phyloP scores from a whole-genome alignment of 2,888 invertebrate species.

The Yponomeuta sedellus region DNA sequence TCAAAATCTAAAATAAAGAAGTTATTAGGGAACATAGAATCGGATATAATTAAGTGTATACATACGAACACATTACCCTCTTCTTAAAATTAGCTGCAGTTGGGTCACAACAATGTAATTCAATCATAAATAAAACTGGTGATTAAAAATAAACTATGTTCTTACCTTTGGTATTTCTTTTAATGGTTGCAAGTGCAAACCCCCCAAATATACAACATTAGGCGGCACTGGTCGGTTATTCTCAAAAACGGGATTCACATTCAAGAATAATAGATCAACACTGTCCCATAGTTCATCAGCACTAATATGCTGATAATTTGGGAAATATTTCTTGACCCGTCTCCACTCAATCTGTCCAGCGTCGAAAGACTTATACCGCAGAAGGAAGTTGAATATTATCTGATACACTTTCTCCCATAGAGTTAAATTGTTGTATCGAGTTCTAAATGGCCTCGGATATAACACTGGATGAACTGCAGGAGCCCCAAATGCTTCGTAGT shows the following conservation, averaged over 20 bases:
- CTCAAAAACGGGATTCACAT: constrained; percentile 14
- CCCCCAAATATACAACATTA: constrained; percentile 8
- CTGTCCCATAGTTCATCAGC: neutral
- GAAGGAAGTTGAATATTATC: constrained; percentile 24
- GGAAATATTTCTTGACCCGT: too few species aligned
- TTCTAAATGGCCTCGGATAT: constrained; percentile 28
- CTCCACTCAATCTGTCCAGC: too few species aligned
- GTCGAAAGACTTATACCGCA: neutral
- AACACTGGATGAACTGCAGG: constrained; percentile 29
- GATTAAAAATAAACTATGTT: too few species aligned
- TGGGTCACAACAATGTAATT: too few species aligned
- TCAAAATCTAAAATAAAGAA: too few species aligned
- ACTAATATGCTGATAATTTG: neutral
- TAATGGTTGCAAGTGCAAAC: constrained; percentile 11
- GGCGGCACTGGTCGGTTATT: constrained; percentile 13
- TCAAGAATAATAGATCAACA: constrained; percentile 13
- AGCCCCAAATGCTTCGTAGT: constrained; percentile 11
- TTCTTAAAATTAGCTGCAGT: too few species aligned
- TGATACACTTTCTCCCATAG: constrained; percentile 33
- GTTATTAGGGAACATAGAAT: too few species aligned
- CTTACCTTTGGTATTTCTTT: constrained; percentile 14
- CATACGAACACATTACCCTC: too few species aligned
- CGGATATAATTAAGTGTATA: too few species aligned
- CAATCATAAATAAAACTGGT: too few species aligned
- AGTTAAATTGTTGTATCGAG: constrained; percentile 29